Conservation (phyloP, 2,797 vertebrate species). For the Spinus olivaceus region DNA sequence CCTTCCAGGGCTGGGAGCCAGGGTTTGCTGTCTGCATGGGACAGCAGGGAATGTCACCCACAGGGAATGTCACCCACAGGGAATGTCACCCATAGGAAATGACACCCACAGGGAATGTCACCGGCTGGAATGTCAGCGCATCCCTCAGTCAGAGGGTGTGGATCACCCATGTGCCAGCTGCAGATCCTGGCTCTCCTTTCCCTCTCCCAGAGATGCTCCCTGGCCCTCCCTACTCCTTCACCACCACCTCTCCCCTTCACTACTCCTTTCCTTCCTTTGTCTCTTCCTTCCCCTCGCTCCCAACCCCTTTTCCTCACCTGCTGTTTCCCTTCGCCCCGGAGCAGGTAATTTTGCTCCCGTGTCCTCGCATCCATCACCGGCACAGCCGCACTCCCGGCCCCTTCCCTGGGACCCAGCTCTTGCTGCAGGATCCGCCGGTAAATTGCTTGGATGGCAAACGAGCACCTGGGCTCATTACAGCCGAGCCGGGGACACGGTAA, state of each 20-base stretch:
- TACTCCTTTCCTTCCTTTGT: not conserved
- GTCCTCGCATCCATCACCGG: not conserved
- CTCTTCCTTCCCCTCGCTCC: not conserved
- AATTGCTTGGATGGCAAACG: conserved; percentile 47
- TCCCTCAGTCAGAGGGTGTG: not conserved
- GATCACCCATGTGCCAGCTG: rapidly evolving
- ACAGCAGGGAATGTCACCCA: not conserved
- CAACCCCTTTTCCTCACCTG: not conserved
- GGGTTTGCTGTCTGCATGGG: not conserved
- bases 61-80: not conserved
- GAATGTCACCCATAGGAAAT: not conserved
- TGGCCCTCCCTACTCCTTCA: not conserved
- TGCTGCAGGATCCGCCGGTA: not conserved
- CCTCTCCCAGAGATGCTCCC: not conserved
- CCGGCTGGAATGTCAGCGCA: rapidly evolving
- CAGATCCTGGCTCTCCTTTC: not conserved
- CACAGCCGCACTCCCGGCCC: not conserved
- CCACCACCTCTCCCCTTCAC: not conserved
- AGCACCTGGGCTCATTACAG: conserved; percentile 51
- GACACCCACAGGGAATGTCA: not conserved
- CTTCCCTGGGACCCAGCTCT: not conserved
- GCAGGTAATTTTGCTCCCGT: not conserved
- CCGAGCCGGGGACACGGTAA: not conserved
- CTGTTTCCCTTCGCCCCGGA: not conserved
- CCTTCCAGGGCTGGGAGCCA: not conserved